Evolutionary conservation across 37 sponge, comb jelly and placozoan species (phyloP).

Genomic region (Bolinopsis microptera): DNA sequence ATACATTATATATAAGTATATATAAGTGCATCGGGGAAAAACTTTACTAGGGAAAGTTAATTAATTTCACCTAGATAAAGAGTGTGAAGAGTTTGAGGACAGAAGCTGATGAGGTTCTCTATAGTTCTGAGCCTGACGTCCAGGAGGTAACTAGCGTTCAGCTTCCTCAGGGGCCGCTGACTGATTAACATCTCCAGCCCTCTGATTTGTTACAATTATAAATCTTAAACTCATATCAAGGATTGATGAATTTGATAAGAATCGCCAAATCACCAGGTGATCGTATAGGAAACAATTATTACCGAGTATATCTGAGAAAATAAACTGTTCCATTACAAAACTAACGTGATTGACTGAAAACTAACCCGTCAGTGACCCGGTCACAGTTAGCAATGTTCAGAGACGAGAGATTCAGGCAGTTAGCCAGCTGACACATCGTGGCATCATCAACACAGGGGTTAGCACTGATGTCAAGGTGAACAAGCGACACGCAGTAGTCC

Average conservation of each 20-base stretch:
- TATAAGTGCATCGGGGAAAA: no score
- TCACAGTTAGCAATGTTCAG: background rate
- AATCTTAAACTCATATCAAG: no score
- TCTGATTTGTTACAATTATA: no score
- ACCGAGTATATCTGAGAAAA: no score
- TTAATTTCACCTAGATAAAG: background rate
- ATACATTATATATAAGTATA: no score
- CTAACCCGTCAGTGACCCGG: background rate
- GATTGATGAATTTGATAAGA: no score
- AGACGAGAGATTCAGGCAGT: background rate
- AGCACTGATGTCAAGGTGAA: background rate
- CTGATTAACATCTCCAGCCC: background rate
- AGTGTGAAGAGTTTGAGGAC: background rate
- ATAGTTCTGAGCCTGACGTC: background rate
- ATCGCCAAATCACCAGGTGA: no score
- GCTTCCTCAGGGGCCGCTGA: background rate
- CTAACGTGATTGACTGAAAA: background rate
- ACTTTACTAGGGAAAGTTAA: no score
- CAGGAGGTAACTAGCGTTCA: background rate
- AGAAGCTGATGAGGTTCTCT: background rate
- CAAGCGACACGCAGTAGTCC: background rate
- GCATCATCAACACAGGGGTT: background rate
- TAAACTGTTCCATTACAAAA: no score
- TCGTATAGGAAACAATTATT: no score
- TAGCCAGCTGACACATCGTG: background rate